Evolutionary conservation across 2,888 invertebrate genomes (phyloP), one percentile per base, ranked within the genome.

Genomic region (Coremacera marginata): DNA sequence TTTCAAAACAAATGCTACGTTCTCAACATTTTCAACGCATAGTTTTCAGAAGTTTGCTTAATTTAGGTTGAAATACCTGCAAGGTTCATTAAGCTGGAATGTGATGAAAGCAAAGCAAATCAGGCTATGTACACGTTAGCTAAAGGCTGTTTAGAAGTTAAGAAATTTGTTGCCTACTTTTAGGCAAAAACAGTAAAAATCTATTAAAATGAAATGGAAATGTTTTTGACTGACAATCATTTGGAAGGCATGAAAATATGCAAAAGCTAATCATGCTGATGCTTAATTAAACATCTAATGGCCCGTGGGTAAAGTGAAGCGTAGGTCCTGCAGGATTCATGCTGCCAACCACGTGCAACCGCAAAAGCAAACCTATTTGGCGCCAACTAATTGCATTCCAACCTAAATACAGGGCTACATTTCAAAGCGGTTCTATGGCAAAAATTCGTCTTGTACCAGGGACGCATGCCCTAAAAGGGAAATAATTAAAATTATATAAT

Each of bases 81-180:
- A 44, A 71, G 75, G 60, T 78, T 78, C 77, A 78, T 78, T 75
- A 78, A 67, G 34, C 31, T 37, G 37, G 55, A n/a, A 19, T 22
- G 55, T n/a, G n/a, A 22, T 55, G 44, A 44, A 44, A 44, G 44
- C 44, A 11, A 44, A 44, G 44, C 11, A 44, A 44, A 44, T 44
- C 44, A 44, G 44, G 14, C 44, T 44, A 44, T 44, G 44, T 55
- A 25, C 60, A 22, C 25, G 14, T 60, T 22, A 14, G 60, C 25
- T 22, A 5, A 60, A 60, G 22, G 27, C 11, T 25, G 19, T 22
- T 25, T 3, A 57, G 22, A 60, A 27, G 3, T 22, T 27, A 9
- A 60, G 27, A 11, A 57, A 60, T 22, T 60, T 60, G 60, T 44
- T 44, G 60, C 27, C 60, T 60, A 60, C 60, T 60, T 27, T 22